A percentile compares a stretch with the other conserved stretches of the same genome.
Conservation (phyloP, 2,113 vertebrate genomes). For the Puntigrus tetrazona region DNA sequence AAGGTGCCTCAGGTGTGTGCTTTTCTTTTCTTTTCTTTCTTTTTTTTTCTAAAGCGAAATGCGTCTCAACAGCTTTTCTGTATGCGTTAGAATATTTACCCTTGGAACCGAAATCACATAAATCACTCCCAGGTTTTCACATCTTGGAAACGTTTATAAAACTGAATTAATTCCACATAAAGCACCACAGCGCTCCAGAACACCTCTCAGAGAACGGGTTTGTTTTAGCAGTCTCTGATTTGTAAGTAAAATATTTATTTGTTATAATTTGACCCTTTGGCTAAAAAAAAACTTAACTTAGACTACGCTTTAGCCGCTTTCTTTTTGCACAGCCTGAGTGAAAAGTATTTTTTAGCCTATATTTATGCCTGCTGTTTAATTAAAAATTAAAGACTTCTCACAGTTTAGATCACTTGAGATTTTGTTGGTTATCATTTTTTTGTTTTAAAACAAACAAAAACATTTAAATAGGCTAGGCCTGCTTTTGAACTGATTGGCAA, state of each 20-base stretch:
- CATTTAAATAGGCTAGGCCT: no score
- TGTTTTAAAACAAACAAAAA: background rate
- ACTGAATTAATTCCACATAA: slow-evolving; percentile 74
- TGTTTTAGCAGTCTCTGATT: background rate
- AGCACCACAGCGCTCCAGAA: slow-evolving; percentile 69
- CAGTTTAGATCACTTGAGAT: background rate
- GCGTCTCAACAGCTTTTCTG: background rate
- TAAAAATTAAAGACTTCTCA: background rate
- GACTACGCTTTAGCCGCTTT: background rate
- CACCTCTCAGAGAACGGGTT: slow-evolving; percentile 58
- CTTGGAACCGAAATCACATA: slow-evolving; percentile 67
- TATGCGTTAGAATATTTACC: slow-evolving; percentile 64
- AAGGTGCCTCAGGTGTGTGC: background rate
- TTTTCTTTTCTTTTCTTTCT: no score
- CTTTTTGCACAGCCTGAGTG: background rate
- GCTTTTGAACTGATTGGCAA: background rate
- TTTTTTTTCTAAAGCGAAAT: background rate
- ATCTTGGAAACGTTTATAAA: slow-evolving; percentile 73
- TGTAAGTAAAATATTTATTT: background rate
- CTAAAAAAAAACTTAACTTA: background rate
- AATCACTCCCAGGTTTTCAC: slow-evolving; percentile 78
- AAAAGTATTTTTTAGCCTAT: background rate
- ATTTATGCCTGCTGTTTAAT: background rate
- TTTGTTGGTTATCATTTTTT: no score
- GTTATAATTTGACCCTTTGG: background rate